These are phyloP conservation scores for Drosophila eohydei DNA, from an alignment of 2,888 invertebrate genomes.

Conservation along the genomic window DNA sequence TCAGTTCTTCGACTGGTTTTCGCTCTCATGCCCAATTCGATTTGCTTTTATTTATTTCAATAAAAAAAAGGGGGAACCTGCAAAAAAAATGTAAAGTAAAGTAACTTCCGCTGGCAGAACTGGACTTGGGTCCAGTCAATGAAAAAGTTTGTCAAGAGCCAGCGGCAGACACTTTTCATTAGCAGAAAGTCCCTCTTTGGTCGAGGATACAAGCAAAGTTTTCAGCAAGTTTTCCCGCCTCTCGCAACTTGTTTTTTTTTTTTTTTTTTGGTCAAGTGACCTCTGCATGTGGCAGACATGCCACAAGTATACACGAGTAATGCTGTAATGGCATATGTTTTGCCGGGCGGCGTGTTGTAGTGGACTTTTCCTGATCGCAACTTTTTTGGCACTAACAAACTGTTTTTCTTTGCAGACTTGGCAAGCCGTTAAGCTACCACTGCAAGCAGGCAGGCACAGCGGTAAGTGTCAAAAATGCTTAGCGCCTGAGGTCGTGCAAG, in stretches of 20 bases:
- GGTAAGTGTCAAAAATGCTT: slow-evolving; percentile 70
- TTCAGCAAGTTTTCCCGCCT: slow-evolving; percentile 35
- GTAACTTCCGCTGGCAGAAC: slow-evolving; percentile 62
- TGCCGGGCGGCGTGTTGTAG: slow-evolving; percentile 38
- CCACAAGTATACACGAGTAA: slow-evolving; percentile 69
- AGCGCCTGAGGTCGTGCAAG: background rate
- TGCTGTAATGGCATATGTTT: slow-evolving; percentile 75
- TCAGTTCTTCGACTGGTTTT: background rate
- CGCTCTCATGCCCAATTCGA: slow-evolving; percentile 22
- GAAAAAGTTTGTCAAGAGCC: slow-evolving; percentile 68
- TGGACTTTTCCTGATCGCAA: slow-evolving; percentile 27
- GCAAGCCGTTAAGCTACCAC: slow-evolving; percentile 68
- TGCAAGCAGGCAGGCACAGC: slow-evolving; percentile 55
- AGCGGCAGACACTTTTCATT: slow-evolving; percentile 77
- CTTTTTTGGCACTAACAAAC: slow-evolving; percentile 68
- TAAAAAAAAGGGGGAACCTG: slow-evolving; percentile 45
- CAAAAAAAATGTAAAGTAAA: slow-evolving; percentile 47
- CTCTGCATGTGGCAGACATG: slow-evolving; percentile 64
- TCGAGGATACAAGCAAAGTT: slow-evolving; percentile 69
- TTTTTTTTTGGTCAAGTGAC: slow-evolving; percentile 1
- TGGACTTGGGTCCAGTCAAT: slow-evolving; percentile 53
- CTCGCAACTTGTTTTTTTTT: slow-evolving; percentile 22
- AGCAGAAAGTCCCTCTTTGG: slow-evolving; percentile 50
- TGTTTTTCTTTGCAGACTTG: slow-evolving; percentile 43
- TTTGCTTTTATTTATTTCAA: slow-evolving; percentile 76